phyloP scores from a whole-genome alignment of 2,113 vertebrate genomes.

The Psophia crepitans region DNA sequence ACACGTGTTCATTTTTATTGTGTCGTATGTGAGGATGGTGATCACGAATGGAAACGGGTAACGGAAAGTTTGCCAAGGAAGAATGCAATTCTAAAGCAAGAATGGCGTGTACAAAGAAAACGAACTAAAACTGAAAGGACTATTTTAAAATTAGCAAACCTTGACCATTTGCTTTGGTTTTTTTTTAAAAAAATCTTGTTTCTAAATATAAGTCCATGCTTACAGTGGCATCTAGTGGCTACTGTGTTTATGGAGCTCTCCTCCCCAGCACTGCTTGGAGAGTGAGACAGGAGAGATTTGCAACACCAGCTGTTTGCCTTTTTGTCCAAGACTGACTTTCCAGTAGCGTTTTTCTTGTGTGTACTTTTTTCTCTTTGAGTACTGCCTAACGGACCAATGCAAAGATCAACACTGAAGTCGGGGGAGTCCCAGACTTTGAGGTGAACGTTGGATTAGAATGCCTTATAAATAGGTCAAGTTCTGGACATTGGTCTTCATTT shows the following conservation, averaged over 20 bases:
- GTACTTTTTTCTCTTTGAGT: neutral
- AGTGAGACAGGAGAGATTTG: neutral
- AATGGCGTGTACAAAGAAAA: neutral
- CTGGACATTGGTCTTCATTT: neutral
- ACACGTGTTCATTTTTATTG: neutral
- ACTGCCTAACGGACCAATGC: neutral
- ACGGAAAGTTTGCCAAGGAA: neutral
- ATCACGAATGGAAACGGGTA: neutral
- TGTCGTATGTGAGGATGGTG: neutral
- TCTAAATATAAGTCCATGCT: conserved; percentile 35
- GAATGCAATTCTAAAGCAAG: neutral
- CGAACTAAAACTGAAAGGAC: neutral
- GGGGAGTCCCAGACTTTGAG: neutral
- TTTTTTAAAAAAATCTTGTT: neutral
- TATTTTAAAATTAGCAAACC: neutral
- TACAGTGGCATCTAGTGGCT: conserved; percentile 74
- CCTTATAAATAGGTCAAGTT: neutral
- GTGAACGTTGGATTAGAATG: neutral
- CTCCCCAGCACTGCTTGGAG: fast-evolving
- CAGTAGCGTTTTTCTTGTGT: neutral
- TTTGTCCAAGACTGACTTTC: neutral
- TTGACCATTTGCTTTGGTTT: neutral
- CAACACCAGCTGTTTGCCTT: fast-evolving
- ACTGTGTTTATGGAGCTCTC: neutral
- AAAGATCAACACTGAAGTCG: neutral